phyloP scores from a whole-genome alignment of 2,888 invertebrate species.

The Galeruca laticollis region DNA sequence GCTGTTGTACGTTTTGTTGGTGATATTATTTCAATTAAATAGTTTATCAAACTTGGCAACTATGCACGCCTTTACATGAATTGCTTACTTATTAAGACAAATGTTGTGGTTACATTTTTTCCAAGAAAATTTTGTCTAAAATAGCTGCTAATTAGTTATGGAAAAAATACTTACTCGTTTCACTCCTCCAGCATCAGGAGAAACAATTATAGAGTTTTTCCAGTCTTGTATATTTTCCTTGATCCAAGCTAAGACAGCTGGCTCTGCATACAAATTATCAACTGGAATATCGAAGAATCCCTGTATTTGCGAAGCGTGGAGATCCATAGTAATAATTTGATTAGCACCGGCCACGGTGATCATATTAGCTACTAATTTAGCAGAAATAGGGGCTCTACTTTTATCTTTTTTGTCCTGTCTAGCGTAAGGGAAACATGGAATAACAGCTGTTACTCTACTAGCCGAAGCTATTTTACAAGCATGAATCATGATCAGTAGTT shows the following conservation, averaged over 20 bases:
- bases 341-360: conserved; percentile 94
- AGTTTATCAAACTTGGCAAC: too few relatives aligned
- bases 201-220: conserved; percentile 93
- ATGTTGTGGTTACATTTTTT: too few relatives aligned
- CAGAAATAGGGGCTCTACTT: conserved; percentile 95
- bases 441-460: conserved; percentile 91
- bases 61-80: too few relatives aligned
- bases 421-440: conserved; percentile 95
- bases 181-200: conserved; percentile 96
- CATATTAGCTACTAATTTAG: conserved; percentile 96
- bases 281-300: conserved; percentile 98
- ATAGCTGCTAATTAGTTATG: too few relatives aligned
- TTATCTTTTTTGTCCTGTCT: conserved; percentile 96
- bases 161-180: too few relatives aligned
- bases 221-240: conserved; percentile 94
- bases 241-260: conserved; percentile 96
- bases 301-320: conserved; percentile 97
- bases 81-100: too few relatives aligned
- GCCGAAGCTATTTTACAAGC: conserved; percentile 97
- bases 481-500: conserved; percentile 94
- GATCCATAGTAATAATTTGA: conserved; percentile 97
- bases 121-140: too few relatives aligned
- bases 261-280: conserved; percentile 96
- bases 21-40: too few relatives aligned
- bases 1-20: too few relatives aligned